Conservation (phyloP, 2,888 invertebrate species). For the Homarus gammarus region DNA sequence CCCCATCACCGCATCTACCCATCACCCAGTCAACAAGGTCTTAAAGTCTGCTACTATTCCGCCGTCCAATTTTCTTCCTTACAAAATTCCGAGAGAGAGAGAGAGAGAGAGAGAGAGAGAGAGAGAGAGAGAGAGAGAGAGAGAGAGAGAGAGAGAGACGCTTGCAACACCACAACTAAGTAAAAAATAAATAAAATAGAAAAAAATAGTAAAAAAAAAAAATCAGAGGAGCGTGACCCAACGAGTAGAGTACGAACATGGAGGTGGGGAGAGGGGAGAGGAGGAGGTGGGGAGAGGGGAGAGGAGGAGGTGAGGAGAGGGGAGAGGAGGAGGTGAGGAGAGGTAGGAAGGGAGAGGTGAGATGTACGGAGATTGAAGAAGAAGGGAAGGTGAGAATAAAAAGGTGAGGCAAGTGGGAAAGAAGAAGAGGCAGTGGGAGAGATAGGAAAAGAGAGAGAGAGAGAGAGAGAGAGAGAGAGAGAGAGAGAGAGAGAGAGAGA, state of each 20-base stretch:
- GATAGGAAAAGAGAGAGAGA: slow-evolving; percentile 26
- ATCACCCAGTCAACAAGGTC: neutral
- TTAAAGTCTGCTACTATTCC: too few relatives aligned
- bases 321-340: neutral
- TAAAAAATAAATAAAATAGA: neutral
- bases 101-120: neutral
- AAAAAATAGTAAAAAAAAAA: neutral
- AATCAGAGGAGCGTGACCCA: neutral
- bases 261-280: neutral
- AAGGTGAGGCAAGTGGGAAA: neutral
- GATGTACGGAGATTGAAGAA: neutral
- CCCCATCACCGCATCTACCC: neutral
- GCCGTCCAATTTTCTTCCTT: too few relatives aligned
- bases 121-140: slow-evolving; percentile 7
- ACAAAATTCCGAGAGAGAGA: neutral
- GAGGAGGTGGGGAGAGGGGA: neutral
- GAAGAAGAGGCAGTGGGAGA: neutral
- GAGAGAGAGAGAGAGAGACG: neutral
- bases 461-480: slow-evolving; percentile 15
- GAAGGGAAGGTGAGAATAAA: neutral
- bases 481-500: slow-evolving; percentile 8
- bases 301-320: neutral
- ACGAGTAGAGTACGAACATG: neutral
- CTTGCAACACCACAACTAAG: neutral
- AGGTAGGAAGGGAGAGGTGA: neutral